These are phyloP conservation scores for Ennomos erosarius DNA, from an alignment of 2,888 invertebrate genomes.

Conservation along the genomic window DNA sequence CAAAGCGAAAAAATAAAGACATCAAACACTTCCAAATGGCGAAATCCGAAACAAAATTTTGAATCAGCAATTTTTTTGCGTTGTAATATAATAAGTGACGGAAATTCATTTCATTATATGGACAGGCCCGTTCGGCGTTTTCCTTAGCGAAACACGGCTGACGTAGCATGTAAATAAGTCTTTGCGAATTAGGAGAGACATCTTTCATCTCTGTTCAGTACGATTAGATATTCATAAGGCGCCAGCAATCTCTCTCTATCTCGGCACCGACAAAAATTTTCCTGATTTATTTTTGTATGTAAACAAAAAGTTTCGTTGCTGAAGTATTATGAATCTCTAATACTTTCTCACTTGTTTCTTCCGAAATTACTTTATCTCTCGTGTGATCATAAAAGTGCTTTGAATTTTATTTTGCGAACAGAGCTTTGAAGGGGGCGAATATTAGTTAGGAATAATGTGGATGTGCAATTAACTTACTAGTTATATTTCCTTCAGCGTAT, in stretches of 20 bases:
- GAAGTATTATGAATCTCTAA: constrained; percentile 69
- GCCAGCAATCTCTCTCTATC: constrained; percentile 50
- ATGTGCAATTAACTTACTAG: too few species aligned
- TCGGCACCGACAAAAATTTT: constrained; percentile 52
- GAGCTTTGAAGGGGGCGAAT: constrained; percentile 15
- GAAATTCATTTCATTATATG: constrained; percentile 34
- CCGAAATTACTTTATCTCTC: constrained; percentile 46
- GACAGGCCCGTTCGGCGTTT: constrained; percentile 32
- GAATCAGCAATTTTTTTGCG: constrained; percentile 10
- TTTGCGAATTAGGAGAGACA: constrained; percentile 69
- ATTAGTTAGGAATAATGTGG: neutral
- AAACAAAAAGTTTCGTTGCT: constrained; percentile 69
- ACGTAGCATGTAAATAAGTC: constrained; percentile 69
- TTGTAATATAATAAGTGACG: constrained; percentile 23
- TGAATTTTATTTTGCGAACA: constrained; percentile 38
- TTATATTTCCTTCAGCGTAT: too few species aligned
- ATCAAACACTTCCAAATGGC: constrained; percentile 7
- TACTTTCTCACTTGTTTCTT: constrained; percentile 42
- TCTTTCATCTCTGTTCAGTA: constrained; percentile 72
- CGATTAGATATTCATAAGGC: constrained; percentile 78
- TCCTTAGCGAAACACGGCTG: constrained; percentile 52
- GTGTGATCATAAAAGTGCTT: constrained; percentile 38
- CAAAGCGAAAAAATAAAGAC: constrained; percentile 6
- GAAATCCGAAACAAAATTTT: constrained; percentile 5
- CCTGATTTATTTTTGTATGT: constrained; percentile 66